Evolutionary conservation across 1,140 invertebrate species (phyloP), one percentile per base, ranked within the genome.

Genomic region (Diorhabda sublineata): DNA sequence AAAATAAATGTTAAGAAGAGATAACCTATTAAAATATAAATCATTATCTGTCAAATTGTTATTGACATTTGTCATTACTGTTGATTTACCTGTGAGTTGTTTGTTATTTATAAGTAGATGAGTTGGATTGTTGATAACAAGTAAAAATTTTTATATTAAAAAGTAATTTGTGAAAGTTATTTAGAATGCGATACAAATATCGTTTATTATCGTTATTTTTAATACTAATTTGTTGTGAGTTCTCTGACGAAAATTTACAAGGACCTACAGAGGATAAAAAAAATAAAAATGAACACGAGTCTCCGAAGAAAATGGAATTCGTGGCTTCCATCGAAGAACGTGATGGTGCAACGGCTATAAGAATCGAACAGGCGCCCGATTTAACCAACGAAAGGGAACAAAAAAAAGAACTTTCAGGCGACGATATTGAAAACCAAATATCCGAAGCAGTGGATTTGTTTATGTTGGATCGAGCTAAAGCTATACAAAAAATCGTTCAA

Each of bases 331-430:
- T 71, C 52, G 73, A 75, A 67, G 71, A 72, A 8, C 67, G 71
- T 45, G 71, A 74, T 65, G 72, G 70, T 3, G 69, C 73, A 62
- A 72, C 75, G n/a, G 76, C 76, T 4, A 73, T 82, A 11, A 77
- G 77, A 71, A 78, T 82, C 9, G 73, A 81, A 11, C 73, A 74
- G 44, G 74, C 76, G 7, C 80, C 81, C 11, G 81, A 83, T 74
- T 69, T 82, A 43, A 73, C 75, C 11, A 76, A 78, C 75, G 73
- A 75, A 67, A 58, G 71, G 69, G 74, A 77, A 61, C 56, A 56
- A 11, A 68, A 65, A 42, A 75, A 76, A 73, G 74, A 72, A 70
- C 59, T 66, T 58, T 8, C 5, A 42, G 45, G 45, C 43, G 56
- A 66, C n/a, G 52, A 44, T 61, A 43, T 57, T 11, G 61, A 56